Percentiles rank a stretch among this genome's conserved stretches.
Evolutionary conservation across 2,113 vertebrate species (phyloP).

Genomic region (Passer domesticus): DNA sequence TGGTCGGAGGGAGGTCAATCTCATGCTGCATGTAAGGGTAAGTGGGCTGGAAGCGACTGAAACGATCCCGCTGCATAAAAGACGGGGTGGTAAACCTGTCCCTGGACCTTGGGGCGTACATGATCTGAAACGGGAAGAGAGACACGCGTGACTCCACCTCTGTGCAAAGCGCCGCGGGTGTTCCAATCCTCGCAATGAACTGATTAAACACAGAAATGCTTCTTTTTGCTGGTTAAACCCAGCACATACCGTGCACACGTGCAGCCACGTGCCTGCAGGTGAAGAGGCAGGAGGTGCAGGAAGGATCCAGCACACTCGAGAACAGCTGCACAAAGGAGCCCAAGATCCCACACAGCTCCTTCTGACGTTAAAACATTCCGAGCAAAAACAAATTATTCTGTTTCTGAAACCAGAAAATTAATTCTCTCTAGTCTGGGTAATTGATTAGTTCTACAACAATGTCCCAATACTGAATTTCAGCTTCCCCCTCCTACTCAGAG

Average conservation of each 20-base stretch:
- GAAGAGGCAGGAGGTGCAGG: neutral
- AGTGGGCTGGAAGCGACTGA: conserved; percentile 96
- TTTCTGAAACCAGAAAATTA: neutral
- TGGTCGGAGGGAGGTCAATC: conserved; percentile 96
- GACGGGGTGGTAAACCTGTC: conserved; percentile 89
- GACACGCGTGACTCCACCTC: neutral
- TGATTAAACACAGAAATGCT: neutral
- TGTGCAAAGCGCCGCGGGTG: rapidly evolving
- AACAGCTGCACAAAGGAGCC: neutral
- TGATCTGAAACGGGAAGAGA: conserved; percentile 78
- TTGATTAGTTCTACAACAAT: neutral
- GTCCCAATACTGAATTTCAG: neutral
- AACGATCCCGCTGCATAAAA: conserved; percentile 92
- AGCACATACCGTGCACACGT: rapidly evolving
- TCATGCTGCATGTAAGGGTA: conserved; percentile 95
- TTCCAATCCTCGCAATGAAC: rapidly evolving
- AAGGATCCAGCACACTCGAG: neutral
- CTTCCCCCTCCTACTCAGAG: neutral
- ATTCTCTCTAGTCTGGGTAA: neutral
- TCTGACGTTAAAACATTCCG: neutral
- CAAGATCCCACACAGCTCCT: neutral
- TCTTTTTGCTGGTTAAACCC: neutral
- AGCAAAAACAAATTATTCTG: neutral
- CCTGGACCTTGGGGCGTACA: conserved; percentile 86
- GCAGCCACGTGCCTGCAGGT: rapidly evolving